Base-by-base conservation (phyloP, 2,797 vertebrate species). In the Chaunax sp. region DNA sequence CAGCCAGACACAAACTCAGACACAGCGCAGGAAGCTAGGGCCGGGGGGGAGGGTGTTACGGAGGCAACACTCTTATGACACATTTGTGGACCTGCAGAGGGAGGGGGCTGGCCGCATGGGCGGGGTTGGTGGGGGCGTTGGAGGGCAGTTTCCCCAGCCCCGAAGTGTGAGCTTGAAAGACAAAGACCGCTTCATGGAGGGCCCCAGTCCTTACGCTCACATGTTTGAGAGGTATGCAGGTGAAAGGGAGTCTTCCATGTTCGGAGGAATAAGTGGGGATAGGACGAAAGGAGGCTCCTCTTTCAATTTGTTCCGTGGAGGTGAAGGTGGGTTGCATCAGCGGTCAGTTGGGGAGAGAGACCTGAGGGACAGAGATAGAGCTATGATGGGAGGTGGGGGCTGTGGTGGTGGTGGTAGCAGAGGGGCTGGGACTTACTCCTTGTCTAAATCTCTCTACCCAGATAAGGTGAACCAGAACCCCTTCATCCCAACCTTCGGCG, bases 401-500 rank as follows among this genome's bases (percentile, higher is more conserved):
- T 87, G 87, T 86, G 89, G 88, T 80, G 88, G 88, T 86, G 87
- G 86, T 79, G 85, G 87, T 77, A 81, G 89, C 89, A 92, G 89
- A 93, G 92, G 92, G 90, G 89, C 89, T 69, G 90, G 97, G 90
- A 95, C 96, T 90, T 99, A 98, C 95, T 97, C 97, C 95, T 96
- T 99, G 95, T 98, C 97, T 96, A 98, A 99, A 95, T 99, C 98
- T 72, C 97, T 99, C 93, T 99, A 99, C 94, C 98, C 98, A 78
- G 98, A 99, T 94, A 97, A 97, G 95, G 98, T 99, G 95, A 99
- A 97, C 92, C 98, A 99, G 95, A 99, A 99, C 94, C 98, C 98
- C 94, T 99, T 99, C 95, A 97, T 99, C 95, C 98, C 98, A 94
- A 98, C 97, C 95, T 99, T 99, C 90, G 98, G 95, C 76, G 98